Base-by-base conservation (phyloP, 1,140 invertebrate species). In the Drosophila rufa region DNA sequence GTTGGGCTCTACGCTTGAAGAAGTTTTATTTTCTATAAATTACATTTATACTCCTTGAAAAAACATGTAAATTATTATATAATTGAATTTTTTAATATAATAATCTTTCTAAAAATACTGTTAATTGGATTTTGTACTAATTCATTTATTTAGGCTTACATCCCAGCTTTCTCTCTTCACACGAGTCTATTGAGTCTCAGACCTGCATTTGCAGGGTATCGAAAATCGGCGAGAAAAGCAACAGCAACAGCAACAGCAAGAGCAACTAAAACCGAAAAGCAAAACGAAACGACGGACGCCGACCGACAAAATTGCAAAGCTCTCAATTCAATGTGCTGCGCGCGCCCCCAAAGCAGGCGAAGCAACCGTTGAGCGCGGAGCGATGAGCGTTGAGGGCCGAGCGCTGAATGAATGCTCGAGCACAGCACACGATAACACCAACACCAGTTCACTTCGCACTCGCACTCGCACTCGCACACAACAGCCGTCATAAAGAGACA, bases 251-350 rank as follows among this genome's bases (percentile, higher is more conserved):
- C 40, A 66, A 43, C 45, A 46, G 47, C 66, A 58, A 60, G 33
- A 60, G 30, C 40, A 66, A 43, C 45, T 19, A 27, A 71, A 73
- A 58, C 47, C 36, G 43, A 58, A 73, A 71, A 59, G 67, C 27
- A 60, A 73, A 66, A 43, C 60, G 42, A 42, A 57, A 45, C 47
- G 42, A 40, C 36, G 22, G 38, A 68, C 36, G 53, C 19, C 65
- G 69, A 74, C 80, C 74, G 66, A 89, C 61, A 84, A 87, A 89
- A 84, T 84, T 80, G 84, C 84, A 89, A 87, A 89, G 84, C 84
- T 87, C 77, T 89, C 80, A 66, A 47, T 43, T 62, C 19, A 71
- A 77, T 71, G 74, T 87, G 75, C 76, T 87, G 75, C 76, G 75
- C 76, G 75, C 76, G 76, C 75, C 75, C 75, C 75, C 53, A 79